Conservation (phyloP, 2,888 invertebrate genomes). For the Argynnis bischoffii region DNA sequence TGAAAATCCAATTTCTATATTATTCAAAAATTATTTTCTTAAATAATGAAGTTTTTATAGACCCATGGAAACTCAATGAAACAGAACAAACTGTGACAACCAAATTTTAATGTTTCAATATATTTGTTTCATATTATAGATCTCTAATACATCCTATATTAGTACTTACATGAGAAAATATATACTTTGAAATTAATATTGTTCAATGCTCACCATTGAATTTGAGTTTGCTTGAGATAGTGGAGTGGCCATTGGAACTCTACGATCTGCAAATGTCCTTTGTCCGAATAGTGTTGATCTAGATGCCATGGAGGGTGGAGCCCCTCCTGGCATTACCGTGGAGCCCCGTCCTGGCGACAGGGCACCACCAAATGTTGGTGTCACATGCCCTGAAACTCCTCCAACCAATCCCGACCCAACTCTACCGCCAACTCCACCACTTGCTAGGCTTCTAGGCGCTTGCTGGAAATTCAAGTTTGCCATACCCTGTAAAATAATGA, state of each 20-base stretch:
- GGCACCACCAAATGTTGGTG: conserved; percentile 78
- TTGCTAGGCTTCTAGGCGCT: conserved; percentile 94
- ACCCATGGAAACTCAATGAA: too few relatives aligned
- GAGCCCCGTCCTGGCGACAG: conserved; percentile 72
- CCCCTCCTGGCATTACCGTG: conserved; percentile 75
- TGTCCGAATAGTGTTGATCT: conserved; percentile 88
- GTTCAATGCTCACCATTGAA: conserved; percentile 68
- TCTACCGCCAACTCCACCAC: conserved; percentile 82
- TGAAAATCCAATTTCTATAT: too few relatives aligned
- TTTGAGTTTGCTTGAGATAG: conserved; percentile 80
- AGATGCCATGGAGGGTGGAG: conserved; percentile 82
- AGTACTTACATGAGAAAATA: background rate
- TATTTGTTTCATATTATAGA: too few relatives aligned
- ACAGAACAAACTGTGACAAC: too few relatives aligned
- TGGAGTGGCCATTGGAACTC: conserved; percentile 85
- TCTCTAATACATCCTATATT: too few relatives aligned
- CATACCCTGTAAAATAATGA: conserved; percentile 86
- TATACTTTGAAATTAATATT: background rate
- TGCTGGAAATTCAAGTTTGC: conserved; percentile 96
- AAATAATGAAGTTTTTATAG: too few relatives aligned
- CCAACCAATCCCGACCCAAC: conserved; percentile 88
- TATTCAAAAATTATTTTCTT: too few relatives aligned
- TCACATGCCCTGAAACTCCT: conserved; percentile 83
- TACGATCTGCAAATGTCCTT: conserved; percentile 89
- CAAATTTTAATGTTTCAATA: too few relatives aligned